A percentile compares a stretch with the other conserved stretches of the same genome.
phyloP scores from a whole-genome alignment of 2,888 invertebrate species.

The Drosophila cognata region DNA sequence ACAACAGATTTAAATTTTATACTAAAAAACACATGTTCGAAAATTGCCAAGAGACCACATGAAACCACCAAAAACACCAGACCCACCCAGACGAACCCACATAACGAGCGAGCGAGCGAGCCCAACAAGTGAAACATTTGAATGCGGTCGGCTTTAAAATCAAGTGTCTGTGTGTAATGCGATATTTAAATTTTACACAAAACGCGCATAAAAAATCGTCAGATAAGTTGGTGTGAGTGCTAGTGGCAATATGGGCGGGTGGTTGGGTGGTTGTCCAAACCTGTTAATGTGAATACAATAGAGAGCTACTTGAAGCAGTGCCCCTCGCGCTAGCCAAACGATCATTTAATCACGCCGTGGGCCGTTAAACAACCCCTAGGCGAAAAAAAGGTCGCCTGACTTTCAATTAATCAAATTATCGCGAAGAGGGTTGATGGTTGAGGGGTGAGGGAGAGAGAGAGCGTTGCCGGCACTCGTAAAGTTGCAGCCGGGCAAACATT shows the following conservation, averaged over 20 bases:
- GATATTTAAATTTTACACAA: constrained; percentile 72
- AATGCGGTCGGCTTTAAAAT: constrained; percentile 66
- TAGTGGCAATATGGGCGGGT: constrained; percentile 47
- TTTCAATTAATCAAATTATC: constrained; percentile 80
- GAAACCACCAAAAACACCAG: constrained; percentile 6
- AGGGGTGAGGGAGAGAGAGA: not conserved
- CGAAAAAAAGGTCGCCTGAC: constrained; percentile 71
- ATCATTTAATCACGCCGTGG: constrained; percentile 66
- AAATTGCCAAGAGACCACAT: constrained; percentile 65
- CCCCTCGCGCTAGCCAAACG: constrained; percentile 53
- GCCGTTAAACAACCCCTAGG: constrained; percentile 33
- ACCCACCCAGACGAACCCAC: constrained; percentile 30
- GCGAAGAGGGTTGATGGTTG: constrained; percentile 42
- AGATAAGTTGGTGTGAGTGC: constrained; percentile 40
- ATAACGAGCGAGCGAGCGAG: not conserved
- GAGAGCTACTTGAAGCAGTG: constrained; percentile 69
- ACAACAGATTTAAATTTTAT: constrained; percentile 75
- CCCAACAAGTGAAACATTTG: constrained; percentile 74
- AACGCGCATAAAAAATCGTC: constrained; percentile 33
- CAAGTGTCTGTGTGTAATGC: constrained; percentile 78
- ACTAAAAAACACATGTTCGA: constrained; percentile 74
- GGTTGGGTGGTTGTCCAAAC: constrained; percentile 53
- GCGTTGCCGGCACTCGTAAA: constrained; percentile 39
- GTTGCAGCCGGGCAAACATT: constrained; percentile 69
- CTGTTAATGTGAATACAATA: constrained; percentile 77